Conservation (phyloP, 2,888 invertebrate genomes). For the Drosophila monieri region DNA sequence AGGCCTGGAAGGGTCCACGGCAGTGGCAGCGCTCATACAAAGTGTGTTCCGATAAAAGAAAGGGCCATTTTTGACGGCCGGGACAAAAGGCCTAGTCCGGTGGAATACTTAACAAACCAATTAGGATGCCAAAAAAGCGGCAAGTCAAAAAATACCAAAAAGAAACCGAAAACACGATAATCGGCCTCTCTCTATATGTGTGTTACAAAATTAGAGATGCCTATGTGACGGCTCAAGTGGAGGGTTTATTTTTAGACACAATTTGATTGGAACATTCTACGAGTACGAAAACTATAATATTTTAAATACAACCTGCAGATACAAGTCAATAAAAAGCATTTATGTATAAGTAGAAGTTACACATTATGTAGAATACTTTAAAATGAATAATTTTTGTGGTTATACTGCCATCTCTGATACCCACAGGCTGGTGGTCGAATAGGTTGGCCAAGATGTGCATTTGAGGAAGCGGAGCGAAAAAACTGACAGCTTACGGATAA, state of each 20-base stretch:
- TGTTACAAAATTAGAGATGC: conserved; percentile 30
- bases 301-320: too few species aligned
- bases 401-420: conserved; percentile 10
- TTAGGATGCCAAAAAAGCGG: conserved; percentile 73
- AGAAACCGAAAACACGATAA: conserved; percentile 27
- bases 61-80: conserved; percentile 52
- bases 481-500: conserved; percentile 80
- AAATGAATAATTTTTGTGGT: too few species aligned
- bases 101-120: conserved; percentile 74
- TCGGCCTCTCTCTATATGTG: conserved; percentile 41
- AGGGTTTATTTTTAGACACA: not conserved
- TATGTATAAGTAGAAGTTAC: not conserved
- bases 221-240: not conserved
- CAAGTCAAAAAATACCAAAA: conserved; percentile 69
- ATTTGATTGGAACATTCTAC: not conserved
- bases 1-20: conserved; percentile 27
- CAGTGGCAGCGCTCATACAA: conserved; percentile 54
- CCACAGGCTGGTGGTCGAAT: conserved; percentile 27
- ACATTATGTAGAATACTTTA: not conserved
- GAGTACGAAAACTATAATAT: not conserved
- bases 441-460: conserved; percentile 42
- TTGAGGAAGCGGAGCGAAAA: conserved; percentile 67
- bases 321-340: not conserved
- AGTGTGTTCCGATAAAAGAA: conserved; percentile 57
- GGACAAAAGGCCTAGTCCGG: conserved; percentile 23